A percentile compares a stretch with the other conserved stretches of the same genome.
phyloP scores from a whole-genome alignment of 2,113 vertebrate genomes.

The Alaudala cheleensis region DNA sequence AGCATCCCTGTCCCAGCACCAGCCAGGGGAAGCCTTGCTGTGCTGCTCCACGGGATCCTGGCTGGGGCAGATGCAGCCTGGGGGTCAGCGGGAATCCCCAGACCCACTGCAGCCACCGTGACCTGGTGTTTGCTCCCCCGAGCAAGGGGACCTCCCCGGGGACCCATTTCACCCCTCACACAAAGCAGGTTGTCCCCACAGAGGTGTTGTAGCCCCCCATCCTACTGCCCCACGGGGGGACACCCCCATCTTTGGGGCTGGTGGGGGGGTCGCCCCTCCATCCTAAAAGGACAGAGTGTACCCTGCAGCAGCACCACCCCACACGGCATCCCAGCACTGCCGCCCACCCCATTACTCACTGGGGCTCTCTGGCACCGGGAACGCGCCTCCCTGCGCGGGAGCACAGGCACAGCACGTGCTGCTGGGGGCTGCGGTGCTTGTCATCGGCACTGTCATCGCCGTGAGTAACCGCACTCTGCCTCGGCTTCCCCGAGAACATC shows the following conservation, averaged over 20 bases:
- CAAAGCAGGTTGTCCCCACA: fast-evolving
- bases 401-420: slow-evolving; percentile 37
- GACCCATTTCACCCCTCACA: neutral
- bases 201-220: neutral
- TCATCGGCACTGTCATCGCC: slow-evolving; percentile 33
- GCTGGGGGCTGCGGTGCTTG: slow-evolving; percentile 36
- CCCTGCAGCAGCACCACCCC: neutral
- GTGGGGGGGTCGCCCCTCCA: fast-evolving
- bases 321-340: neutral
- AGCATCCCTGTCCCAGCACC: neutral
- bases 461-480: slow-evolving; percentile 29
- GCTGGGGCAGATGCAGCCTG: neutral
- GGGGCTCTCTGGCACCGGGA: slow-evolving; percentile 39
- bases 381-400: slow-evolving; percentile 2
- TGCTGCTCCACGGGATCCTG: fast-evolving
- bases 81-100: neutral
- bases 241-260: neutral
- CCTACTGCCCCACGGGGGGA: fast-evolving
- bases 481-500: slow-evolving; percentile 6
- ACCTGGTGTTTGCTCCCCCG: neutral
- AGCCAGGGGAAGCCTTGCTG: fast-evolving
- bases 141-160: fast-evolving
- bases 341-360: slow-evolving; percentile 58
- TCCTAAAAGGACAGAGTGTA: neutral
- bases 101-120: fast-evolving